Conservation (phyloP, 2,113 vertebrate species). For the Phaetusa simplex region DNA sequence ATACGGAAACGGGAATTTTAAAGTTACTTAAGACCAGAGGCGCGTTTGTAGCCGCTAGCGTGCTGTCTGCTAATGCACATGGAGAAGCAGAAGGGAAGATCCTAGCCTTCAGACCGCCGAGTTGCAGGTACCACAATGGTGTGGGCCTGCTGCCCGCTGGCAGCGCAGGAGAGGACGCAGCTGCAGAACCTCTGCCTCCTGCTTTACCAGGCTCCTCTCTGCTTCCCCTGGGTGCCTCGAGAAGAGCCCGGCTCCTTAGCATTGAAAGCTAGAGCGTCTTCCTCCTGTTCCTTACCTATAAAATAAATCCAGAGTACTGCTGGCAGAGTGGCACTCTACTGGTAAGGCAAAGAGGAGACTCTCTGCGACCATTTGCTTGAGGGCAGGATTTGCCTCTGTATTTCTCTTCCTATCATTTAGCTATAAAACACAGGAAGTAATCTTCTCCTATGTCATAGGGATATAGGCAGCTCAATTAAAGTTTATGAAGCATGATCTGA, state of each 20-base stretch:
- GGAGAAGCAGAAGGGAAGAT: neutral
- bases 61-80: neutral
- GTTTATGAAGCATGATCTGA: conserved; percentile 36
- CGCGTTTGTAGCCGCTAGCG: neutral
- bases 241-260: neutral
- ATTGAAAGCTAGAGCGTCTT: neutral
- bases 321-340: neutral
- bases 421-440: conserved; percentile 36
- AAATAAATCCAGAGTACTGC: neutral
- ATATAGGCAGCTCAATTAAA: conserved; percentile 40
- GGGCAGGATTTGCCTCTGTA: conserved; percentile 9
- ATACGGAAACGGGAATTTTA: neutral
- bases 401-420: neutral
- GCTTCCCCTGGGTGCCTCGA: neutral
- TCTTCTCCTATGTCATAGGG: neutral
- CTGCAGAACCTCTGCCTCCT: neutral
- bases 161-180: neutral
- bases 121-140: neutral
- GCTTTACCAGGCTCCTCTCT: neutral
- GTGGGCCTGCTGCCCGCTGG: neutral
- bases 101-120: neutral
- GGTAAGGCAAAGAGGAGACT: neutral
- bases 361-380: neutral
- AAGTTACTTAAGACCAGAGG: neutral
- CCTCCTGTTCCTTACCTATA: neutral